Evolutionary conservation across 2,113 vertebrate species (phyloP).

Genomic region (Beaufortia kweichowensis): DNA sequence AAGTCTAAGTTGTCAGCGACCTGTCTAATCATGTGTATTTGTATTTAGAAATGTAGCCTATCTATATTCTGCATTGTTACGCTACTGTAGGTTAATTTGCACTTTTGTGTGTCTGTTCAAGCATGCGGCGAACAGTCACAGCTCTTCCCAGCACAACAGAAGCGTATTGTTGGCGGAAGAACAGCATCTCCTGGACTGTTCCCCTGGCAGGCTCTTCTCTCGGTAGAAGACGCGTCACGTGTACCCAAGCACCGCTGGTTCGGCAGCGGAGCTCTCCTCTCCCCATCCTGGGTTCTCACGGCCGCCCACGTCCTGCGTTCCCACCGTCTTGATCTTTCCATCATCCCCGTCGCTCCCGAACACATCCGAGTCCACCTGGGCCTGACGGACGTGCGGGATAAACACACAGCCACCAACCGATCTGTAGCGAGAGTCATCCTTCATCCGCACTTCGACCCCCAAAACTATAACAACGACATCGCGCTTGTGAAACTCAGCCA

Average conservation of each 20-base stretch:
- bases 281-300: slow-evolving; percentile 87
- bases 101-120: slow-evolving; percentile 48
- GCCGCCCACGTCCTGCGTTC: slow-evolving; percentile 91
- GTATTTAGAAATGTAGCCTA: background rate
- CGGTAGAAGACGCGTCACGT: slow-evolving; percentile 87
- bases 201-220: slow-evolving; percentile 93
- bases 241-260: slow-evolving; percentile 91
- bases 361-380: slow-evolving; percentile 86
- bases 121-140: slow-evolving; percentile 76
- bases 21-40: background rate
- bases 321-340: slow-evolving; percentile 81
- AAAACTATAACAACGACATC: slow-evolving; percentile 93
- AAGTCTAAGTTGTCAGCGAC: too few relatives aligned
- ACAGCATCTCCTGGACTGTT: slow-evolving; percentile 83
- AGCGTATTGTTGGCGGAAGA: slow-evolving; percentile 89
- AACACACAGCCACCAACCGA: slow-evolving; percentile 73
- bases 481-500: slow-evolving; percentile 85
- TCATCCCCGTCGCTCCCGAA: slow-evolving; percentile 83
- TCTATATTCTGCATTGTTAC: background rate
- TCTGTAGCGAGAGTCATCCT: slow-evolving; percentile 82
- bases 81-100: slow-evolving; percentile 1
- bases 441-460: slow-evolving; percentile 87
- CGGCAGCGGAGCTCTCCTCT: slow-evolving; percentile 91
- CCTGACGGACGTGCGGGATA: slow-evolving; percentile 78
- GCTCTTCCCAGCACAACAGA: slow-evolving; percentile 79